Evolutionary conservation across 2,888 invertebrate species (phyloP), one percentile per base, ranked within the genome.

Genomic region (Nudaria mundana): DNA sequence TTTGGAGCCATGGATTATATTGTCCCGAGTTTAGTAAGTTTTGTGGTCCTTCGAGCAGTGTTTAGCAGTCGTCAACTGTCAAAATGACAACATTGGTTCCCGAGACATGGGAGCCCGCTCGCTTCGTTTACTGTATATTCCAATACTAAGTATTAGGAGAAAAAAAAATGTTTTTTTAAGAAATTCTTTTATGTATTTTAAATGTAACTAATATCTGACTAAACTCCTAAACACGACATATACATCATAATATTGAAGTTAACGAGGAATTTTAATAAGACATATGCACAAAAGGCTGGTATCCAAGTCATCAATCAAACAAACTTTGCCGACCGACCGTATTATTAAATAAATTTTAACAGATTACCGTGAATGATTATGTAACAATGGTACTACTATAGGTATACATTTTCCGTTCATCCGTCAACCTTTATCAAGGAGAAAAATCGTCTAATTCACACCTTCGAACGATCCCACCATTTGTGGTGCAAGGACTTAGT

Each of bases 361-460:
- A 71, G 76, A 83, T 79, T 80, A 81, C 81, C 85, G 67, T 84
- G 81, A 64, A 80, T 85, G 84, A 86, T 85, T 80, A 81, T 67
- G 62, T 59, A 54, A 80, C 81, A 82, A 81, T 80, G 74, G 71
- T 51, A n/a, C n/a, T n/a, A n/a, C n/a, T n/a, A n/a, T n/a, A n/a
- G n/a, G n/a, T n/a, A n/a, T n/a, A 66, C 71, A 70, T 78, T 79
- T 78, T 75, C 71, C 69, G 56, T 73, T 69, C 74, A 73, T 81
- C 81, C 71, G 78, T 84, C 84, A 80, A 83, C 79, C 80, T 82
- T 81, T 86, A 86, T 87, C 86, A 81, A 57, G 63, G 69, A 80
- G 81, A 82, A 82, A 85, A 81, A 86, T 85, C 84, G 71, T 76
- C 83, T 83, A 80, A 85, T 86, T 86, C 79, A 85, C 85, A 85